These are phyloP conservation scores for Scarus forsteni DNA, from an alignment of 2,797 vertebrate species.

Conservation along the genomic window DNA sequence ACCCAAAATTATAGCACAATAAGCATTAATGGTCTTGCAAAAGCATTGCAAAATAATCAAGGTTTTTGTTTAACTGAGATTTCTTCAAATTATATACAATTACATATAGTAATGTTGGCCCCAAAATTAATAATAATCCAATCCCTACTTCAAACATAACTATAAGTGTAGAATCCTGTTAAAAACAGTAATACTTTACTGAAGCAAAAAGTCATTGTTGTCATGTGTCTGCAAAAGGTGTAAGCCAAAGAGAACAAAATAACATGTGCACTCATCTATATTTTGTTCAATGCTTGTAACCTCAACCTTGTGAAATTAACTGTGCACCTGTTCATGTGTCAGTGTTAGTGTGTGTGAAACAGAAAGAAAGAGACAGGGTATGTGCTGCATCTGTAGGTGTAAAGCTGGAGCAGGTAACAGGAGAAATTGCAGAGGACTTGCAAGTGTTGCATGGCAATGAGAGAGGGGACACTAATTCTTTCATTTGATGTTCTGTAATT, in stretches of 20 bases:
- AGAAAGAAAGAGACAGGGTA: conserved; percentile 1
- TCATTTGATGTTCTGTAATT: conserved; percentile 84
- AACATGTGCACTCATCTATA: conserved; percentile 11
- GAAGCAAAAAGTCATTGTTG: no score
- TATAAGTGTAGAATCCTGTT: no score
- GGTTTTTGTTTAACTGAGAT: no score
- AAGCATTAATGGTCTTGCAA: no score
- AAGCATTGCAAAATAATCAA: no score
- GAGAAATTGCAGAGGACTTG: conserved; percentile 67
- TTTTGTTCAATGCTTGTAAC: conserved; percentile 1
- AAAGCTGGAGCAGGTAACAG: conserved; percentile 50
- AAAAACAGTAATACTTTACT: no score
- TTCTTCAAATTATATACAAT: no score
- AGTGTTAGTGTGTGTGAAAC: neutral
- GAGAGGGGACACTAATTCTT: conserved; percentile 82
- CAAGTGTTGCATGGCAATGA: conserved; percentile 74
- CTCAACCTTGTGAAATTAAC: conserved; percentile 9
- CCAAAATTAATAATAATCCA: no score
- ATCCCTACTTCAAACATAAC: no score
- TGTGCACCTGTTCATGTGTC: conserved; percentile 1
- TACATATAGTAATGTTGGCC: no score
- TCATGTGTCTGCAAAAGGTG: conserved; percentile 1
- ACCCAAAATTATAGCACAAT: no score
- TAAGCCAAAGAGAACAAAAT: neutral
- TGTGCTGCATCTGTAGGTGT: conserved; percentile 37